phyloP scores from a whole-genome alignment of 2,888 invertebrate genomes.

The Ophion costatus region DNA sequence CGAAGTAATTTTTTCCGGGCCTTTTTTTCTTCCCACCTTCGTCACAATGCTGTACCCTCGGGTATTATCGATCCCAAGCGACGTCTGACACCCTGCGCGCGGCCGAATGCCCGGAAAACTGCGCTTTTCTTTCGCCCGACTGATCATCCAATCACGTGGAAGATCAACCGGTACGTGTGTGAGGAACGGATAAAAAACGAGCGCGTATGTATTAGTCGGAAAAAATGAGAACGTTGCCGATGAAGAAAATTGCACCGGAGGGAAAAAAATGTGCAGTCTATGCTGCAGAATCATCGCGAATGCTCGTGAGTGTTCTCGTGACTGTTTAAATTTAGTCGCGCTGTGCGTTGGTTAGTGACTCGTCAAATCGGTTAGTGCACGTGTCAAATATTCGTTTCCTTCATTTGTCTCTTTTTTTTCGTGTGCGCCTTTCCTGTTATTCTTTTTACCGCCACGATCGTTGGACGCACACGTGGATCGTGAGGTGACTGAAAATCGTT shows the following conservation, averaged over 20 bases:
- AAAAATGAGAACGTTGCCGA: neutral
- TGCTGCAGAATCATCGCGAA: neutral
- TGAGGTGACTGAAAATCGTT: neutral
- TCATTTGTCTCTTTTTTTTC: neutral
- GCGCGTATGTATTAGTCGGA: neutral
- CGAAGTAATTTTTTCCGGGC: neutral
- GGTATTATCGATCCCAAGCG: constrained; percentile 57
- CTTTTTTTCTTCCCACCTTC: neutral
- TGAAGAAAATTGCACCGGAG: neutral
- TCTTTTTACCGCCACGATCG: neutral
- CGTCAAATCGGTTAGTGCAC: neutral
- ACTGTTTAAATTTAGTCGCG: neutral
- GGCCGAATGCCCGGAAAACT: constrained; percentile 36
- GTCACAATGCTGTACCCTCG: constrained; percentile 27
- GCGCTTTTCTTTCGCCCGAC: constrained; percentile 37
- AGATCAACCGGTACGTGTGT: constrained; percentile 25
- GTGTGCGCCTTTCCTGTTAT: neutral
- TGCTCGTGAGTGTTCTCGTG: neutral
- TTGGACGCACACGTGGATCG: neutral
- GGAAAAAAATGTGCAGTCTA: neutral
- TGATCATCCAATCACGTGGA: constrained; percentile 42
- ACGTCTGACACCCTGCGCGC: constrained; percentile 53
- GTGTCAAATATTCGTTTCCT: neutral
- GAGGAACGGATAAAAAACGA: constrained; percentile 4
- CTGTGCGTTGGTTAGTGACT: neutral